Conservation (phyloP, 2,113 vertebrate species). For the human (Homo sapiens) region GRCh38 chr2:117939001-117939500, state of each 20-base stretch:
- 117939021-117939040: slow-evolving; percentile 96
- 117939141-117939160: not conserved
- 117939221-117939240: not conserved
- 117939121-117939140: slow-evolving; percentile 29
- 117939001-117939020: not conserved
- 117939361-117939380: not conserved
- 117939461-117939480: not conserved
- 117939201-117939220: not conserved
- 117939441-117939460: not conserved
- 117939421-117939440: not conserved
- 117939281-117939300: not conserved
- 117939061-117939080: slow-evolving; percentile 98
- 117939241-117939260: not conserved
- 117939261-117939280: not conserved
- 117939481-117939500: not conserved
- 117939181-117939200: not conserved
- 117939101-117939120: slow-evolving; percentile 93
- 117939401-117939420: not conserved
- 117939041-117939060: slow-evolving; percentile 99
- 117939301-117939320: not conserved
- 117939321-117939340: not conserved
- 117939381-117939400: not conserved
- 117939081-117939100: slow-evolving; percentile 99
- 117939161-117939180: not conserved
- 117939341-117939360: not conserved